Evolutionary conservation across 2,113 vertebrate species (phyloP), one percentile per base, ranked within the genome.

Genomic region (Spheniscus mendiculus): DNA sequence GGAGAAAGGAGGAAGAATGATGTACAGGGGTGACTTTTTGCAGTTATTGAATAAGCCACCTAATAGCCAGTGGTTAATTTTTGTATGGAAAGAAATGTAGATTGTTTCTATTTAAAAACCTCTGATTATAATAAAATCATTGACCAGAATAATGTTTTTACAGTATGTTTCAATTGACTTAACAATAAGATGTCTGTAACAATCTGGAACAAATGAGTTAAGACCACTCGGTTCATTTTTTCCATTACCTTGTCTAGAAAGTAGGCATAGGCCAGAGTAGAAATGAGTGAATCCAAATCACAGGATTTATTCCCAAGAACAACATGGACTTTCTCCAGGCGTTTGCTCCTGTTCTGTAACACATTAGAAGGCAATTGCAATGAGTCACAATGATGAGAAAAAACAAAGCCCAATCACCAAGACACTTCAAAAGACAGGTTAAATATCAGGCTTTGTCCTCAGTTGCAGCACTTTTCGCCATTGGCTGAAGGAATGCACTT

Each of bases 241-340:
- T 12, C 34, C 44, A 87, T 98, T 98, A 99, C 99, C 99, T 99
- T 99, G 84, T 98, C 99, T 76, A 99, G 98, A 96, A 99, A 99
- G 65, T 99, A 99, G 27, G 99, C 99, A 53, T 99, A 98, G 27
- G 98, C 98, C 95, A 99, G 96, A 44, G 99, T 98, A 93, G 99
- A 99, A 90, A 99, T 99, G 73, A 99, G 98, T 29, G 99, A 99
- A 96, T 99, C 99, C 96, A 99, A 98, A 97, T 99, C 99, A 97
- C 98, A 98, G 9, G 98, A 98, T 63, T 99, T 99, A 95, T 98
- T 98, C 45, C 99, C 99, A 95, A 99, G 98, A 78, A 99, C 99
- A 56, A 98, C 99, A 52, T 99, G 99, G 83, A 99, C 97, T 85
- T 98, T 98, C 45, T 98, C 97, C 92, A 98, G 94, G 15, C 93